Percentiles rank a stretch among this genome's conserved stretches.
Conservation (phyloP, 2,113 vertebrate species). For the Calyptomena viridis region DNA sequence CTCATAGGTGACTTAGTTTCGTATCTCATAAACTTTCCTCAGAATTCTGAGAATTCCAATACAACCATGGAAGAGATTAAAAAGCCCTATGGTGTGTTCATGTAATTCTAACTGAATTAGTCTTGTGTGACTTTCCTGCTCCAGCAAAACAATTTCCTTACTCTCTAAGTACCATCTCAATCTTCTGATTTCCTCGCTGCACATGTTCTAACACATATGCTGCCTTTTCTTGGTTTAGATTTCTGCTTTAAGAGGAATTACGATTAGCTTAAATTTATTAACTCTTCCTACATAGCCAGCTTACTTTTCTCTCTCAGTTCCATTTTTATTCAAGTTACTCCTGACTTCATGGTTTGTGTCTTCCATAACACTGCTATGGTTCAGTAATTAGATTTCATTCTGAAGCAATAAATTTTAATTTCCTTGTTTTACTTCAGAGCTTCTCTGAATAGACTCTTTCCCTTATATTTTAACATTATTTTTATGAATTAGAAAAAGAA, state of each 20-base stretch:
- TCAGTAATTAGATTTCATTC: constrained; percentile 15
- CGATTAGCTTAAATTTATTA: background rate
- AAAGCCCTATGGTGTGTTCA: background rate
- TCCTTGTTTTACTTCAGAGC: background rate
- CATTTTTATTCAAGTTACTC: constrained; percentile 8
- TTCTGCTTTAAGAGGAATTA: background rate
- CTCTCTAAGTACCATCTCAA: background rate
- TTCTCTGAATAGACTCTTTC: background rate
- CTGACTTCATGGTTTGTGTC: background rate
- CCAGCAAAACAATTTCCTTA: background rate
- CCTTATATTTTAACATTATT: background rate
- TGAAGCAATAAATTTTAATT: background rate
- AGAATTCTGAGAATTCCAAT: background rate
- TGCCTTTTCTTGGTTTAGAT: background rate
- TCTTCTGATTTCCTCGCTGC: background rate
- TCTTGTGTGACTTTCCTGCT: background rate
- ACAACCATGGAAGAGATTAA: background rate
- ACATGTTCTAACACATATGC: background rate
- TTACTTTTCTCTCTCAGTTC: background rate
- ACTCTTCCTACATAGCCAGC: background rate
- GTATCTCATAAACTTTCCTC: background rate
- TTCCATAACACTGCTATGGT: background rate
- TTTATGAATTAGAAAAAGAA: background rate
- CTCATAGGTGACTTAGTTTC: background rate
- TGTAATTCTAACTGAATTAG: background rate